phyloP scores from a whole-genome alignment of 92 coral and sea anemone genomes.

The Chrysogorgia sp. region DNA sequence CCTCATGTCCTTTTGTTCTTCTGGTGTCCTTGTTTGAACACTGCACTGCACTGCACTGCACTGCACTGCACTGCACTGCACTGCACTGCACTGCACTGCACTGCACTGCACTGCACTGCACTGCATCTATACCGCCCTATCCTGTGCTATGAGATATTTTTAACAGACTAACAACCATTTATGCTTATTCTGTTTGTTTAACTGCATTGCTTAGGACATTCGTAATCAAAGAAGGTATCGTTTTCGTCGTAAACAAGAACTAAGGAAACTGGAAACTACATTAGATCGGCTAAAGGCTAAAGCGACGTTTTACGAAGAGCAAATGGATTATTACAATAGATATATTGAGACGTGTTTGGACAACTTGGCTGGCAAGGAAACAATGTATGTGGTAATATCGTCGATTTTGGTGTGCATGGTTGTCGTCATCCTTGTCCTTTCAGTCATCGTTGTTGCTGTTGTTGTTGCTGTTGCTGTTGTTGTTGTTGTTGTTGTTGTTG shows the following conservation, averaged over 20 bases:
- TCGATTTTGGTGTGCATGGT: background rate
- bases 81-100: no score
- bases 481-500: background rate
- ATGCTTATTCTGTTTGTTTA: background rate
- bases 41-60: no score
- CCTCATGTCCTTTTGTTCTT: no score
- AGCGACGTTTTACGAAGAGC: constrained; percentile 96
- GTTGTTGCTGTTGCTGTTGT: background rate
- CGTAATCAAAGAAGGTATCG: constrained; percentile 96
- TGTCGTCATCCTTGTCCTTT: background rate
- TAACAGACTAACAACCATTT: background rate
- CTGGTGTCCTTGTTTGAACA: no score
- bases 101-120: no score
- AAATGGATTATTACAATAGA: constrained; percentile 93
- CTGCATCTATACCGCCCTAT: no score
- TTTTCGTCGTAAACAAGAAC: constrained; percentile 88
- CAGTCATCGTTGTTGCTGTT: background rate
- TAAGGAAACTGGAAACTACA: constrained; percentile 88
- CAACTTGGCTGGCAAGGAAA: constrained; percentile 88
- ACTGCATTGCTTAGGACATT: constrained; percentile 70
- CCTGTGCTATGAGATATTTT: background rate
- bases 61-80: no score
- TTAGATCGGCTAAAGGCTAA: constrained; percentile 87
- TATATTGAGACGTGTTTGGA: constrained; percentile 93
- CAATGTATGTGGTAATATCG: constrained; percentile 64